Percentiles rank a stretch among this genome's conserved stretches.
phyloP scores from a whole-genome alignment of 2,797 vertebrate genomes.

The Loriculus beryllinus region DNA sequence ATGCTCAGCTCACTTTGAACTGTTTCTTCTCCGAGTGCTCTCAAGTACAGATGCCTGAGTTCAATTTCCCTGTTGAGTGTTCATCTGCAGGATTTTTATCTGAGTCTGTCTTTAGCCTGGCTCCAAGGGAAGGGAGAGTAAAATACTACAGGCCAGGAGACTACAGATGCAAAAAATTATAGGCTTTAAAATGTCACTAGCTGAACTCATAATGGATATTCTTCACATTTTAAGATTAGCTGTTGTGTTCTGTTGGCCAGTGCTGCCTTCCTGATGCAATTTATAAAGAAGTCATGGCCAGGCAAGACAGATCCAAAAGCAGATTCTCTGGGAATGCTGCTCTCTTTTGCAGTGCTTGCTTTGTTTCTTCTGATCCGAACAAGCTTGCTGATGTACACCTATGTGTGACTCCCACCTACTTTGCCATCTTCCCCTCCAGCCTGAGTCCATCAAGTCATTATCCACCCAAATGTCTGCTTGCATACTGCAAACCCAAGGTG shows the following conservation, averaged over 20 bases:
- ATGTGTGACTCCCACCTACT: accelerated
- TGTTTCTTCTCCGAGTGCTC: background rate
- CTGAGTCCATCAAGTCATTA: background rate
- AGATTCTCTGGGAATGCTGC: background rate
- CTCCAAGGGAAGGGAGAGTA: background rate
- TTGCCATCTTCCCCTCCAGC: background rate
- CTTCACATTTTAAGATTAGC: slow-evolving; percentile 39
- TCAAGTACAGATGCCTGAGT: background rate
- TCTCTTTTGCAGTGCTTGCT: slow-evolving; percentile 4
- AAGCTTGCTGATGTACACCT: background rate
- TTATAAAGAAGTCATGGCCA: slow-evolving; percentile 6
- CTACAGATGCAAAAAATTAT: slow-evolving; percentile 63
- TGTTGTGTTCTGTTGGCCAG: slow-evolving; percentile 37
- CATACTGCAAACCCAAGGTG: background rate
- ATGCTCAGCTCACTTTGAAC: background rate
- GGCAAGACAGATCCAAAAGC: slow-evolving; percentile 18
- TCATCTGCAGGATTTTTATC: slow-evolving; percentile 19
- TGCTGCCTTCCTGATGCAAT: slow-evolving; percentile 40
- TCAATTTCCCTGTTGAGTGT: background rate
- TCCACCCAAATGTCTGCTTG: background rate
- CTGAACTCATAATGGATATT: slow-evolving; percentile 60
- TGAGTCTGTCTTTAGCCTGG: slow-evolving; percentile 22
- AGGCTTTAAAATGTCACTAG: slow-evolving; percentile 62
- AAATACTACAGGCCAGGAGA: background rate
- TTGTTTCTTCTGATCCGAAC: background rate